Base-by-base conservation (phyloP, 2,888 invertebrate genomes). In the Encarsia formosa region DNA sequence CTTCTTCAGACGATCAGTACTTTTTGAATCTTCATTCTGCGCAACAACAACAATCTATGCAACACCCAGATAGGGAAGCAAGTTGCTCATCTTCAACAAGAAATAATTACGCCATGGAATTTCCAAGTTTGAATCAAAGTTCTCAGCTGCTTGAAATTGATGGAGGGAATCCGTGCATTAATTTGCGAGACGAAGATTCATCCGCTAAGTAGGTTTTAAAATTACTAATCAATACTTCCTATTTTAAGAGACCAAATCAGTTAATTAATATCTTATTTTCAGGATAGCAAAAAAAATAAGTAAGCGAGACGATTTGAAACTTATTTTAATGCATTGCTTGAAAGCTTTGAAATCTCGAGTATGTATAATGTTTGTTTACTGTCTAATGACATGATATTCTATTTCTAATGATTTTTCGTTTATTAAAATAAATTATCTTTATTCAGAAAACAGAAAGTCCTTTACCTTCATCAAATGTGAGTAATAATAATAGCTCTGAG, bases 1-100 rank as follows among this genome's bases (percentile, higher is more conserved):
- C 64, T 40, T 57, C 65, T 24, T 56, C 65, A 19, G 71, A 71
- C 16, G 58, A 61, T 2, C 71, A 71, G 32, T 44, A 16, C 23
- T 22, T 4, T n/a, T 32, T 32, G 16, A 44, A 15, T 5, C 15
- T 34, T 34, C 43, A 43, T n/a, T n/a, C n/a, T n/a, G n/a, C n/a
- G 20, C 47, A 39, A 13, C 31, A 31, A 39, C 29, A 29, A 29
- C 29, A 29, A 29, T 29, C 29, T 8, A 29, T 29, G 29, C 29
- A 29, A 9, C 29, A 29, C 13, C 29, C 8, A 29, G 8, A 29
- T 9, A 29, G 13, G 8, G 29, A 29, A 29, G 8, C 29, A 29
- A n/a, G 29, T 9, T 13, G 29, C 29, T 9, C 8, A 29, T 9
- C 5, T 3, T 37, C 16, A 31, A 13, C 1, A n/a, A n/a, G n/a